Conservation (phyloP, 2,888 invertebrate genomes). For the Drosophila rubida region DNA sequence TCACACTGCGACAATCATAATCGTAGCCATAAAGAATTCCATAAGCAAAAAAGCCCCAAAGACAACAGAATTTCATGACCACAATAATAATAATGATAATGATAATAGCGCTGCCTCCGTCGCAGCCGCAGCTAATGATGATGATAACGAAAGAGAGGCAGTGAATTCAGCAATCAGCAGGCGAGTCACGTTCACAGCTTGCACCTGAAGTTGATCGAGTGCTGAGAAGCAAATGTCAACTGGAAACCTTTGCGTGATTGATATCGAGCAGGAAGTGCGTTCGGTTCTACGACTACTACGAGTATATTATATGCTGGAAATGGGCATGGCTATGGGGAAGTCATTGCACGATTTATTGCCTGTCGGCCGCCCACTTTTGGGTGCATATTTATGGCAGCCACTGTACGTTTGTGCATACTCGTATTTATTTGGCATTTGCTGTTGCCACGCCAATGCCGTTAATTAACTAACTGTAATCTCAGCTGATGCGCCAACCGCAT, state of each 20-base stretch:
- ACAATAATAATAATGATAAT: conserved; percentile 18
- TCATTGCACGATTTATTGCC: conserved; percentile 55
- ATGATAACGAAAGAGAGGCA: neutral
- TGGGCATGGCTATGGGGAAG: conserved; percentile 41
- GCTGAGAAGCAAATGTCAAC: conserved; percentile 62
- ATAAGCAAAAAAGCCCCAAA: neutral
- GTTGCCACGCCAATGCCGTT: conserved; percentile 31
- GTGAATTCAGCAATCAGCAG: conserved; percentile 53
- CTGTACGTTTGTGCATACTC: conserved; percentile 21
- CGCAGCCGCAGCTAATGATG: neutral
- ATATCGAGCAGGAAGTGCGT: conserved; percentile 70
- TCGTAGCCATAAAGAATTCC: conserved; percentile 21
- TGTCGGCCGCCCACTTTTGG: conserved; percentile 15
- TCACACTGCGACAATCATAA: conserved; percentile 19
- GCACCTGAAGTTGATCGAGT: conserved; percentile 31
- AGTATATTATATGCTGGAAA: neutral
- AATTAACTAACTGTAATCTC: conserved; percentile 58
- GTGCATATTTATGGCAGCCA: conserved; percentile 39
- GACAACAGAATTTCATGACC: conserved; percentile 13
- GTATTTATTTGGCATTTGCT: neutral
- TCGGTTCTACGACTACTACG: neutral
- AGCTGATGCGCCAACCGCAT: conserved; percentile 27
- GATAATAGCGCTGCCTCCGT: neutral
- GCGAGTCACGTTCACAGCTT: conserved; percentile 57
- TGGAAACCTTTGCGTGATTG: conserved; percentile 63